Evolutionary conservation across 2,797 vertebrate species (phyloP).

Genomic region (Xiphorhynchus erythropygius): DNA sequence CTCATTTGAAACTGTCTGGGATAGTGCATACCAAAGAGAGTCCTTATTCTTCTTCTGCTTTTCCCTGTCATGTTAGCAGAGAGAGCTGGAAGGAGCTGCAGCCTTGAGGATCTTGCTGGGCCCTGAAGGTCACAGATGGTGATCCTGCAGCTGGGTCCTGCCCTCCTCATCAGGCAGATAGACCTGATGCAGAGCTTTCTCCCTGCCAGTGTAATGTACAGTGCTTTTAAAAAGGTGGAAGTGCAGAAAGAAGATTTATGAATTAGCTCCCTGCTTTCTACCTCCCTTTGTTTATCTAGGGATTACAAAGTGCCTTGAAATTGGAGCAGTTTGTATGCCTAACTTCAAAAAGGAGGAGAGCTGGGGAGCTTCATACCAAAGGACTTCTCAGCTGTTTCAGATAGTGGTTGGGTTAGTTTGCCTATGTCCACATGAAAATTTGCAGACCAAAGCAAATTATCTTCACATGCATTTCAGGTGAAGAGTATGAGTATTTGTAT

Average conservation of each 20-base stretch:
- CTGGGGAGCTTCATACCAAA: neutral
- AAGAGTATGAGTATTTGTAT: neutral
- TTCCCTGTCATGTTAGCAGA: neutral
- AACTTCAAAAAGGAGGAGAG: neutral
- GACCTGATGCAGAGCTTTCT: neutral
- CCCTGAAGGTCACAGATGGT: neutral
- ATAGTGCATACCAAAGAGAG: neutral
- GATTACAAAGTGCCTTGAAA: neutral
- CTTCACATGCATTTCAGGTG: neutral
- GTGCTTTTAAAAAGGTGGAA: neutral
- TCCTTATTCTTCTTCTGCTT: neutral
- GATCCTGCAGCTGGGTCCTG: neutral
- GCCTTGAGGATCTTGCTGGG: neutral
- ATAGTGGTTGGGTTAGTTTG: neutral
- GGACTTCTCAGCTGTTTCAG: neutral
- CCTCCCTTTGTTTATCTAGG: neutral
- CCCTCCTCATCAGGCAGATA: neutral
- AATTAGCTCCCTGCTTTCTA: neutral
- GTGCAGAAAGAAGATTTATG: neutral
- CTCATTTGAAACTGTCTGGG: neutral
- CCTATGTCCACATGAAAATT: neutral
- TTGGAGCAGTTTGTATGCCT: neutral
- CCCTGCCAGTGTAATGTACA: neutral
- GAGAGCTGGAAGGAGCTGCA: neutral
- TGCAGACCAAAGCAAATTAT: neutral